Percentiles rank a stretch among this genome's conserved stretches.
Conservation (phyloP, 1,140 invertebrate species). For the Hermatobates lingyangjiaoensis region DNA sequence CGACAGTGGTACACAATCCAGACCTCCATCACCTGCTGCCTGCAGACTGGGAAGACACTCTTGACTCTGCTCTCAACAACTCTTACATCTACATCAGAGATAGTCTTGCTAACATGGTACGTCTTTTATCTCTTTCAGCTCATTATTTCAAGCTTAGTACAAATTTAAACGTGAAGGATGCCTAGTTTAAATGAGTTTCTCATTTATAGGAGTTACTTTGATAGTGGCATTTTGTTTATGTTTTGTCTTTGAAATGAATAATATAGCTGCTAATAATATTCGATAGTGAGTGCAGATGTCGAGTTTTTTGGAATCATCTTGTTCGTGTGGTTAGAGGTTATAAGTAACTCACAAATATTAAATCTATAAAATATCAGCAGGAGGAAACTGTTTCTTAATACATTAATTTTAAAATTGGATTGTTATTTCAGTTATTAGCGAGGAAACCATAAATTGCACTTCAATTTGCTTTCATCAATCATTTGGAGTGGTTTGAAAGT, state of each 20-base stretch:
- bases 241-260: not conserved
- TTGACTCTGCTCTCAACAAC: constrained; percentile 78
- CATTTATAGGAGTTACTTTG: not conserved
- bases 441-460: no score
- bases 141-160: not conserved
- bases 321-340: no score
- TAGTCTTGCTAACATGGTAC: constrained; percentile 61
- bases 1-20: constrained; percentile 70
- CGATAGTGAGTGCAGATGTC: no score
- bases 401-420: no score
- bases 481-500: no score
- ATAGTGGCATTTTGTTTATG: not conserved
- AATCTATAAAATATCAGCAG: no score
- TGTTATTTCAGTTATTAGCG: no score
- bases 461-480: no score
- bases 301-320: no score
- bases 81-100: constrained; percentile 77
- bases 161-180: not conserved
- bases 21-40: constrained; percentile 56
- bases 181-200: not conserved
- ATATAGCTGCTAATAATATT: not conserved
- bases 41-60: constrained; percentile 48
- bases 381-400: no score
- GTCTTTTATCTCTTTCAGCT: constrained; percentile 13
- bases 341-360: no score